phyloP scores from a whole-genome alignment of 2,113 vertebrate species.

The Australoheros scitulus region DNA sequence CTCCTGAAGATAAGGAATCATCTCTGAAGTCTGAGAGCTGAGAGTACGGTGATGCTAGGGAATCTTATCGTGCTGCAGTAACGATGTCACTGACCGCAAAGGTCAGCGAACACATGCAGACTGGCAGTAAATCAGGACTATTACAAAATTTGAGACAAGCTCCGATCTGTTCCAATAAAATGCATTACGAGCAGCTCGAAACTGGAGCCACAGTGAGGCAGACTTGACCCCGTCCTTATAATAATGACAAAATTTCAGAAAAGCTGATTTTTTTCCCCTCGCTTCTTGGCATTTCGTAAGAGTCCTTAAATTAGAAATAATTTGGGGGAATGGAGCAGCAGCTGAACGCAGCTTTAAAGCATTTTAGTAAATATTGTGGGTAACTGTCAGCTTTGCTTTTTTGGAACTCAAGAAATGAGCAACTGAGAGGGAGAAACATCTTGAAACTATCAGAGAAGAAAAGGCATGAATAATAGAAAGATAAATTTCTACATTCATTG shows the following conservation, averaged over 20 bases:
- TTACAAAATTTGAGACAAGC: constrained; percentile 47
- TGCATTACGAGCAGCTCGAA: constrained; percentile 15
- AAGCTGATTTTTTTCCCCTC: constrained; percentile 25
- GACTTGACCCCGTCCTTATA: constrained; percentile 40
- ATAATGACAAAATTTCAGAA: constrained; percentile 64
- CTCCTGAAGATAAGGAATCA: constrained; percentile 51
- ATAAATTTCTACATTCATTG: constrained; percentile 62
- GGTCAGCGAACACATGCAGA: constrained; percentile 34
- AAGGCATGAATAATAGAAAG: constrained; percentile 69
- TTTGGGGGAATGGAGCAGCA: constrained; percentile 53
- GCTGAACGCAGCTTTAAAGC: constrained; percentile 55
- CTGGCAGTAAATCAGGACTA: constrained; percentile 36
- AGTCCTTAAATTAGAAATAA: constrained; percentile 64
- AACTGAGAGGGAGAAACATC: constrained; percentile 65
- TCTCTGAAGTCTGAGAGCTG: constrained; percentile 37
- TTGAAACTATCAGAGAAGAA: constrained; percentile 75
- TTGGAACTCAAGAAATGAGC: constrained; percentile 54
- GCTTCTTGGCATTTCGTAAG: constrained; percentile 55
- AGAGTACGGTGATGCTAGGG: background rate
- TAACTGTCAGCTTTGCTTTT: constrained; percentile 69
- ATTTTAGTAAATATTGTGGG: constrained; percentile 71
- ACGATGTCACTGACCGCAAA: constrained; percentile 15
- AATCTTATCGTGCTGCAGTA: constrained; percentile 40
- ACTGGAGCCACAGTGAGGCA: constrained; percentile 31
- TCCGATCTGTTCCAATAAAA: constrained; percentile 40